Conservation (phyloP, 1,140 invertebrate species). For the Ips nitidus region DNA sequence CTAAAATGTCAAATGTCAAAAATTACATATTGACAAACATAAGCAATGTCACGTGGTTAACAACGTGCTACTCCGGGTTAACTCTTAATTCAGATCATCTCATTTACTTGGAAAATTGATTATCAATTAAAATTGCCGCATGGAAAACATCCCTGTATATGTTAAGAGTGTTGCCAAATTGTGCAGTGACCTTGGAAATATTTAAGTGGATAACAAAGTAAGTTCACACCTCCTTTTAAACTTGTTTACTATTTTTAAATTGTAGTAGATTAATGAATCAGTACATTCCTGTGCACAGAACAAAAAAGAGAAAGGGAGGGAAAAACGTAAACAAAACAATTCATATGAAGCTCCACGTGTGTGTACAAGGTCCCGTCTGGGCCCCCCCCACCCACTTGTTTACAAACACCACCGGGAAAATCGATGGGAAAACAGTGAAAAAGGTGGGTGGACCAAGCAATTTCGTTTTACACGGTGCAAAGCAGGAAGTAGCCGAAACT, state of each 20-base stretch:
- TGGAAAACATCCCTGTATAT: too few species aligned
- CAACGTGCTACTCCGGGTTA: too few species aligned
- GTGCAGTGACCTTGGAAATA: neutral
- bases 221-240: conserved; percentile 1
- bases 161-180: too few species aligned
- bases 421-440: neutral
- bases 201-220: neutral
- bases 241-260: conserved; percentile 8
- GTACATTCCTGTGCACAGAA: neutral
- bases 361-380: neutral
- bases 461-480: conserved; percentile 2
- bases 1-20: too few species aligned
- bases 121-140: too few species aligned
- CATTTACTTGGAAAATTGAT: too few species aligned
- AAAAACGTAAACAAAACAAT: conserved; percentile 30
- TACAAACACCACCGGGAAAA: conserved; percentile 23
- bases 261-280: conserved; percentile 4
- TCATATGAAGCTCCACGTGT: conserved; percentile 18
- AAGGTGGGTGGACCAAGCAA: neutral
- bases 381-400: conserved; percentile 26
- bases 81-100: too few species aligned
- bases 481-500: conserved; percentile 30
- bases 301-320: neutral
- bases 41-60: too few species aligned
- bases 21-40: too few species aligned